Percentiles rank a stretch among this genome's conserved stretches.
These are phyloP conservation scores for Chaetura pelagica DNA, from an alignment of 2,113 vertebrate genomes.

Conservation along the genomic window DNA sequence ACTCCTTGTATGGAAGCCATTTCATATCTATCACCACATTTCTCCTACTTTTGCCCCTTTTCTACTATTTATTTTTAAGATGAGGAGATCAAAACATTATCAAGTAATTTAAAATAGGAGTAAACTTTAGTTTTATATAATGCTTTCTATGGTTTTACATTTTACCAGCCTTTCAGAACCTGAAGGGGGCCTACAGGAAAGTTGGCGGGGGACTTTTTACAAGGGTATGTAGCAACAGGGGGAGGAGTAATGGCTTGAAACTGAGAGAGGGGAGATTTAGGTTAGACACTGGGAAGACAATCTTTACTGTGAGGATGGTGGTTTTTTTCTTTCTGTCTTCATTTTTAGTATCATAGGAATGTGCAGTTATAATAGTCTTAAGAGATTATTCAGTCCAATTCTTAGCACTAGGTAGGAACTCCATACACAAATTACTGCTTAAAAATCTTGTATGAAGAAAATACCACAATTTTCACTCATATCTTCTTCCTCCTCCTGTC, in stretches of 20 bases:
- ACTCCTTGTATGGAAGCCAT: neutral
- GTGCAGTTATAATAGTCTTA: neutral
- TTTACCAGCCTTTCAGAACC: too few relatives aligned
- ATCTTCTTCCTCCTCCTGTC: neutral
- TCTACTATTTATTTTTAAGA: neutral
- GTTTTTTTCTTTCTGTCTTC: neutral
- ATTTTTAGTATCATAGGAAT: neutral
- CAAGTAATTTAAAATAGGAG: neutral
- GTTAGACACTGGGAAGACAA: too few relatives aligned
- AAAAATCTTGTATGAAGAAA: neutral
- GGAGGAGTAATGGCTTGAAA: too few relatives aligned
- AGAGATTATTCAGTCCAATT: neutral
- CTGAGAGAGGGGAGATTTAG: too few relatives aligned
- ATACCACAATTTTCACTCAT: neutral
- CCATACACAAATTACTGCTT: neutral
- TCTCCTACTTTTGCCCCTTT: neutral
- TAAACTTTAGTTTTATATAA: neutral
- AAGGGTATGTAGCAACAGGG: too few relatives aligned
- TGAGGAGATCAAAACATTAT: neutral
- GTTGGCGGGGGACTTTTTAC: too few relatives aligned
- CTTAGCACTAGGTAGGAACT: neutral
- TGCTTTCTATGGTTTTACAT: neutral
- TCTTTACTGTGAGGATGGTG: too few relatives aligned
- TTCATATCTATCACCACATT: neutral
- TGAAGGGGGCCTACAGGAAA: too few relatives aligned